These are phyloP conservation scores for Homarus americanus DNA, from an alignment of 1,140 invertebrate species.

Conservation along the genomic window DNA sequence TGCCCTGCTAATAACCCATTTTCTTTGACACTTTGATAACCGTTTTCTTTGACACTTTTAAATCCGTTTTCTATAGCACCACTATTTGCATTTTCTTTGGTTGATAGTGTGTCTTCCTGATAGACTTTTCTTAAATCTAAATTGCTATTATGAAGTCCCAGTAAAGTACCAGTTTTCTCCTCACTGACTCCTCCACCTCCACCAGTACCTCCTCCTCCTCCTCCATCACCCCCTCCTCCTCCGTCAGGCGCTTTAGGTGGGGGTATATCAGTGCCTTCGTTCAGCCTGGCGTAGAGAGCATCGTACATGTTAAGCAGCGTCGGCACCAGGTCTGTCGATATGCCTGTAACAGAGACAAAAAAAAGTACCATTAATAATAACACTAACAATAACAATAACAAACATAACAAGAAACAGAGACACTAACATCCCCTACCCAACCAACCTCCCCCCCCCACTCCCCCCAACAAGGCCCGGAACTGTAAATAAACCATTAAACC, in stretches of 20 bases:
- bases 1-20: not conserved
- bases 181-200: not conserved
- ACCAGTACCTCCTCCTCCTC: constrained; percentile 17
- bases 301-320: constrained; percentile 85
- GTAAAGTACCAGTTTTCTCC: not conserved
- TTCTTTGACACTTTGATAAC: constrained; percentile 19
- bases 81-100: constrained; percentile 51
- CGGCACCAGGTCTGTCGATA: constrained; percentile 83
- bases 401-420: no score
- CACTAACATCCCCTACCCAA: no score
- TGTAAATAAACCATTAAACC: no score
- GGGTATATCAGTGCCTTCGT: constrained; percentile 51
- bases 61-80: constrained; percentile 54
- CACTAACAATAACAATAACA: not conserved
- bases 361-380: constrained; percentile 23
- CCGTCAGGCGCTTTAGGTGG: constrained; percentile 15
- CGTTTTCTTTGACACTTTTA: not conserved
- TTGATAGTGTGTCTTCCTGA: not conserved
- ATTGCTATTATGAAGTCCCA: not conserved
- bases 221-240: constrained; percentile 13
- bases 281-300: constrained; percentile 80
- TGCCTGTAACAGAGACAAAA: constrained; percentile 80
- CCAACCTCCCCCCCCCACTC: no score
- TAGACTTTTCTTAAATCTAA: constrained; percentile 28
- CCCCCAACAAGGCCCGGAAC: no score